Percentiles rank a stretch among this genome's conserved stretches.
Evolutionary conservation across 2,888 invertebrate genomes (phyloP).

Genomic region (Dryobotodes eremita): DNA sequence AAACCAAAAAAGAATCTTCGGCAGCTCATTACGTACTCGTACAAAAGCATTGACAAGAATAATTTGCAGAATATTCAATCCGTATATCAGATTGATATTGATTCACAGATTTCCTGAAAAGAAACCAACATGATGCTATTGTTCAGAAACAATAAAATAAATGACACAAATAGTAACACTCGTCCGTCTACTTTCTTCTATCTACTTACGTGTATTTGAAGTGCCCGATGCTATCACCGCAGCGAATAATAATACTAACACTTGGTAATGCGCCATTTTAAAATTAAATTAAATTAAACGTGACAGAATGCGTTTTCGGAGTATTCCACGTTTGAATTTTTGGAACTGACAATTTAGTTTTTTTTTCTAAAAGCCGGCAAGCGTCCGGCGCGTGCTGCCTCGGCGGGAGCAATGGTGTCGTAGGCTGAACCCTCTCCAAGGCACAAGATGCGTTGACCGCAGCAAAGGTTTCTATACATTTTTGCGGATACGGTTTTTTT

Average conservation of each 20-base stretch:
- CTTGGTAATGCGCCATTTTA: conserved; percentile 81
- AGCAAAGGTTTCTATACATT: conserved; percentile 58
- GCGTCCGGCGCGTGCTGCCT: conserved; percentile 81
- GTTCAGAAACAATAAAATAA: conserved; percentile 63
- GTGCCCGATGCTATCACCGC: conserved; percentile 80
- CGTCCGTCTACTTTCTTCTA: conserved; percentile 83
- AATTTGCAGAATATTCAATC: background rate
- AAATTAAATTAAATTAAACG: conserved; percentile 40
- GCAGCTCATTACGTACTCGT: background rate
- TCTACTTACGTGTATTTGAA: conserved; percentile 86
- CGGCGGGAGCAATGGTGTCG: conserved; percentile 80
- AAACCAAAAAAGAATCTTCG: background rate
- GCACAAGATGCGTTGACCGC: conserved; percentile 75
- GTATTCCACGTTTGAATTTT: conserved; percentile 53
- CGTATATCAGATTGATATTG: background rate
- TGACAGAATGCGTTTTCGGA: conserved; percentile 8
- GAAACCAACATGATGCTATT: conserved; percentile 12
- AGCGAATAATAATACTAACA: conserved; percentile 79
- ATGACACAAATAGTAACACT: conserved; percentile 75
- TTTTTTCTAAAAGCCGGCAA: conserved; percentile 61
- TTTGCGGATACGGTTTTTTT: conserved; percentile 62
- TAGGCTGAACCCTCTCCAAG: conserved; percentile 73
- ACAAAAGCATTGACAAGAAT: background rate
- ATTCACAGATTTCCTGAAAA: background rate
- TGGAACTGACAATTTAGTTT: conserved; percentile 42